These are phyloP conservation scores for Delphinus delphis DNA, from an alignment of 2,113 vertebrate genomes.

Conservation along the genomic window DNA sequence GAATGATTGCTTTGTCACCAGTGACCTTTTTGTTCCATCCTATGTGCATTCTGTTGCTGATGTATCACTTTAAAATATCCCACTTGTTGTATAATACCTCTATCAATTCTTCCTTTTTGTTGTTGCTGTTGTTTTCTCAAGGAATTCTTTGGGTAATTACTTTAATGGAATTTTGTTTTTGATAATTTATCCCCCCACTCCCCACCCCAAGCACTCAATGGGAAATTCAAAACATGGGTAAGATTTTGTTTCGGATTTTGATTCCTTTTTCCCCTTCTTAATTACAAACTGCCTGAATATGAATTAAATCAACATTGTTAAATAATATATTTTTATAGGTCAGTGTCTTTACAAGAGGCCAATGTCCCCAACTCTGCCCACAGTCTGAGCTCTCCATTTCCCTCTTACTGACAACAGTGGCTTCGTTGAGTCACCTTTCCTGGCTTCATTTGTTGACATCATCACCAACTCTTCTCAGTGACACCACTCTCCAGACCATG, in stretches of 20 bases:
- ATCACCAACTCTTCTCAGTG: neutral
- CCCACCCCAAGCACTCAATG: neutral
- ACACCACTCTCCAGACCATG: too few relatives aligned
- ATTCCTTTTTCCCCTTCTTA: neutral
- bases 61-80: neutral
- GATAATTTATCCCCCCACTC: neutral
- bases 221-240: neutral
- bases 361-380: neutral
- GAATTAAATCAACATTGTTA: neutral
- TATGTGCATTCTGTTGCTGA: neutral
- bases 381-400: neutral
- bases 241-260: neutral
- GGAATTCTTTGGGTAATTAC: neutral
- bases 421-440: neutral
- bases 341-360: neutral
- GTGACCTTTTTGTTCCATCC: neutral
- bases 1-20: neutral
- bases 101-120: neutral
- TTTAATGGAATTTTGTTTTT: conserved; percentile 36
- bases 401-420: neutral
- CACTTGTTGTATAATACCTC: neutral
- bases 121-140: neutral
- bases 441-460: neutral
- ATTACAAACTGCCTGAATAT: neutral
- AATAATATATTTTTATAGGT: neutral